phyloP scores from a whole-genome alignment of 2,113 vertebrate species.

The Scolopax mira region DNA sequence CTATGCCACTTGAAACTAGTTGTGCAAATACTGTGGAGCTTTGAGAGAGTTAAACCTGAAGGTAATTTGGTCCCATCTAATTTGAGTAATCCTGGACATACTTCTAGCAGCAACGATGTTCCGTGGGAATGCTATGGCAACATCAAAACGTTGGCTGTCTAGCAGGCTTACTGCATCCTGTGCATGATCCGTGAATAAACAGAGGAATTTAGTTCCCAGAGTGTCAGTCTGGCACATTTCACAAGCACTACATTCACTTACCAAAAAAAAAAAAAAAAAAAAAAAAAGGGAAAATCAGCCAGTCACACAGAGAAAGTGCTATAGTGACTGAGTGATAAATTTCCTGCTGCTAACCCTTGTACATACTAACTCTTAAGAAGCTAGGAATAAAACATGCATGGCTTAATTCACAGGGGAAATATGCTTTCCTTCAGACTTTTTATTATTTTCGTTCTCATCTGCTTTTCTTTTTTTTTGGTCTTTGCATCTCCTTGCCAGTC shows the following conservation, averaged over 20 bases:
- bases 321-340: neutral
- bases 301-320: constrained; percentile 4
- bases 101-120: constrained; percentile 20
- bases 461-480: neutral
- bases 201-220: constrained; percentile 33
- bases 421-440: neutral
- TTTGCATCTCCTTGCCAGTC: neutral
- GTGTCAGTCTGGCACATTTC: constrained; percentile 65
- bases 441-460: neutral
- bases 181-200: constrained; percentile 58
- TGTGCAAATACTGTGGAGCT: neutral
- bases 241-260: constrained; percentile 21
- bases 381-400: neutral
- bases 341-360: neutral
- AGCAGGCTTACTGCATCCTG: constrained; percentile 42
- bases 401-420: neutral
- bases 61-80: neutral
- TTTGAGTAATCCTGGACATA: constrained; percentile 7
- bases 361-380: neutral
- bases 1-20: neutral
- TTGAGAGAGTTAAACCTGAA: neutral
- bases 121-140: constrained; percentile 49
- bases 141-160: constrained; percentile 56
- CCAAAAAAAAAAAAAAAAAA: neutral
- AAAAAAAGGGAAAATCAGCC: neutral